Base-by-base conservation (phyloP, 2,888 invertebrate genomes). In the Eumerus sabulonum region DNA sequence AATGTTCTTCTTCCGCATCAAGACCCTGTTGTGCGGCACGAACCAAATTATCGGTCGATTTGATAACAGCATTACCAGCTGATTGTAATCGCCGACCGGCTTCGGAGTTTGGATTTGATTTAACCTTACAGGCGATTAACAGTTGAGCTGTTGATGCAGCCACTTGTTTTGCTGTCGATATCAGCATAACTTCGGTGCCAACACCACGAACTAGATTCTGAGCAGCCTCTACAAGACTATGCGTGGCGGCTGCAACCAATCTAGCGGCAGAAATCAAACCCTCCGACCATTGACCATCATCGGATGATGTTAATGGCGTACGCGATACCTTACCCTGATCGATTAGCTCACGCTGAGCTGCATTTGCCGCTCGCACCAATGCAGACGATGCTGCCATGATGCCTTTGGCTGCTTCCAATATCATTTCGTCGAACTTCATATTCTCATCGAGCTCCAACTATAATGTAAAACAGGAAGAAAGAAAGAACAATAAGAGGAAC, bases 361-460 rank as follows among this genome's bases (percentile, higher is more conserved):
- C 96, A 67, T 97, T 97, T 0, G 99, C 99, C 0, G 99, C 98
- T 84, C 98, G 94, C 0, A 99, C 97, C 3, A 99, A 90, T 0
- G 98, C 98, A 0, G 98, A 97, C 0, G 99, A 99, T 0, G 99
- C 99, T 0, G 97, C 95, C 83, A 98, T 97, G 84, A 99, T 99
- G 1, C 97, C 96, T 90, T 98, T 98, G 44, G 99, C 99, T 0
- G 99, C 99, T 87, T 98, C 98, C 85, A 99, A 90, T 84, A 99
- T 99, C 95, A 99, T 98, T 90, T 98, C 99, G 88, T 99, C 99
- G 89, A 99, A 99, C 90, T 98, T 98, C 90, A 99, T 92, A 82
- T 93, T 95, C 88, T 98, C 97, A 86, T 98, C 97, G 3, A 87
- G 85, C 53, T 87, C 87, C 76, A 87, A 86, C 87, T 87, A 82